Percentiles rank a stretch among this genome's conserved stretches.
Evolutionary conservation across 2,888 invertebrate species (phyloP).

Genomic region (Harpalus rubripes): DNA sequence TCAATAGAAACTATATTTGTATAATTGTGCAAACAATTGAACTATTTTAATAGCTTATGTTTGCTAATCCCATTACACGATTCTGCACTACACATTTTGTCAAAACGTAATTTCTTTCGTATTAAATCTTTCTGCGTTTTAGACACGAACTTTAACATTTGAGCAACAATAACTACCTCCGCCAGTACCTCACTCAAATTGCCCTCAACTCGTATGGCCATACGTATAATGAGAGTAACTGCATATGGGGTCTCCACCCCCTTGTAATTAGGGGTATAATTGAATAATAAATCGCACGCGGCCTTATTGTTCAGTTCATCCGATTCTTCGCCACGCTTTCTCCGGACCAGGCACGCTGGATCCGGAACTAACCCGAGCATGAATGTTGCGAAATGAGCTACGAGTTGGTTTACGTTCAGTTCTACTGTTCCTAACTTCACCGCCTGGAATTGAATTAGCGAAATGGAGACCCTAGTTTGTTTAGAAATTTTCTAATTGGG

Average conservation of each 20-base stretch:
- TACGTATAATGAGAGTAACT: constrained; percentile 16
- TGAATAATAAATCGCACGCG: constrained; percentile 62
- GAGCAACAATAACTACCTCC: no score
- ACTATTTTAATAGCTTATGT: background rate
- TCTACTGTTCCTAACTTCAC: constrained; percentile 3
- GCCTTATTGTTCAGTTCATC: constrained; percentile 55
- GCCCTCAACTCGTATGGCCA: background rate
- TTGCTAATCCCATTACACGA: background rate
- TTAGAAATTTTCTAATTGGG: constrained; percentile 37
- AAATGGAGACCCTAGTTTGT: constrained; percentile 39
- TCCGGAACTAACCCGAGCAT: background rate
- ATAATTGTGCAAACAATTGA: background rate
- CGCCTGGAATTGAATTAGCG: constrained; percentile 31
- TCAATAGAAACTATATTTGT: background rate
- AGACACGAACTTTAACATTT: background rate
- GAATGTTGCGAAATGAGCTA: constrained; percentile 33
- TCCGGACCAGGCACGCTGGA: background rate
- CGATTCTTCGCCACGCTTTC: constrained; percentile 49
- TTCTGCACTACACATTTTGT: background rate
- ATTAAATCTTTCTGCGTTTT: no score
- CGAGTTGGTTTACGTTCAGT: constrained; percentile 27
- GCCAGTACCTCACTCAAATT: background rate
- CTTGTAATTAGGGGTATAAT: constrained; percentile 57
- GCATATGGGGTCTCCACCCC: constrained; percentile 12
- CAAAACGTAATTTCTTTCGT: background rate